Base-by-base conservation (phyloP, 2,113 vertebrate genomes). In the Typhlomys cinereus region DNA sequence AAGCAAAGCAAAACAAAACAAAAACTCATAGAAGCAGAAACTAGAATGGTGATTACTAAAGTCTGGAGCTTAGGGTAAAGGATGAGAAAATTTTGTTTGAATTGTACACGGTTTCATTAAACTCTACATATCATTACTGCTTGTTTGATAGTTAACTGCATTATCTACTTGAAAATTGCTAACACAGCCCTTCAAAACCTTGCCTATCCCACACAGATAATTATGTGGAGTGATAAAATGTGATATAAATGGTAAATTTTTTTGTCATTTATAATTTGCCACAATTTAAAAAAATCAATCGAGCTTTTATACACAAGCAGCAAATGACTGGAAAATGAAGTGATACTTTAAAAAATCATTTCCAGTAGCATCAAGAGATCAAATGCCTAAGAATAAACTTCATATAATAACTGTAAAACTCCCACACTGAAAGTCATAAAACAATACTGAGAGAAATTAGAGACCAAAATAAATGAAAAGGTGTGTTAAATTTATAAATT, bases 191-290 rank as follows among this genome's bases (percentile, higher is more conserved):
- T 70, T 41, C 46, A 29, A 85, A 85, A 31, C 18, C 48, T 41
- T n/a, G 21, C 5, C 46, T 71, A 21, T 75, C 57, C 59, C 25
- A 17, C 15, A 82, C 46, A 46, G 21, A 46, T 78, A 70, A 48
- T 69, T 85, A 80, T 48, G 17, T 66, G 36, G 34, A 50, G 23
- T 73, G 31, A 66, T 66, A 20, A 80, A 93, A 90, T 84, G 39
- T 46, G 2, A 18, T 44, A 84, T 50, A 93, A 84, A 66, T 70
- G 79, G 23, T 71, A 64, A 62, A 46, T 85, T 78, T n/a, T 88
- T 62, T 70, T 74, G 70, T 83, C 46, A 59, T 85, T 61, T 89
- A 36, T 79, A 85, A 73, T 89, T 85, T 93, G 54, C 18, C 8
- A 62, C 14, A 71, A 73, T 79, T 89, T 89, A 4, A 71, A 54